Base-by-base conservation (phyloP, 2,888 invertebrate species). In the Sesia bembeciformis region DNA sequence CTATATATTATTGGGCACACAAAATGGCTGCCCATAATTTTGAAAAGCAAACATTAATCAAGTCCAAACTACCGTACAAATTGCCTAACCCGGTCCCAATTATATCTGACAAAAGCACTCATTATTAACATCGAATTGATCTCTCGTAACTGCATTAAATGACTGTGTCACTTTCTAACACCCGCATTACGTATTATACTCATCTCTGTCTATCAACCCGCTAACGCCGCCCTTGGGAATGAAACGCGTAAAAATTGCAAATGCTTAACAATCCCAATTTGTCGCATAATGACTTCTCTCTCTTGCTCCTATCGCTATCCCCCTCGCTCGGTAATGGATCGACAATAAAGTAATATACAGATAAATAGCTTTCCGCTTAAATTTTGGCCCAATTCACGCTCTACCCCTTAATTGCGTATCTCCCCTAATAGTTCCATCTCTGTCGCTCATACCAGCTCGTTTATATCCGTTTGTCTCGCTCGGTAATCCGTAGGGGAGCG, bases 291-390 rank as follows among this genome's bases (percentile, higher is more conserved):
- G 54, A 55, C 63, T 49, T 68, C 66, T 63, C 69, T 41, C 62
- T 61, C 64, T 54, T 60, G 57, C 71, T 56, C 61, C 63, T 71
- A 64, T 57, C 60, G 56, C 73, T 60, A 57, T 84, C 84, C 66
- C 69, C 60, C 60, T 83, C 78, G 61, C 78, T 64, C 85, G 61
- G 70, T 87, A 89, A 89, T 89, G 77, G 86, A 75, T 80, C 82
- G 75, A 84, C 88, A 84, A 88, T 88, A 89, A 88, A 89, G 87
- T 89, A 89, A 89, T 88, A 82, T 79, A 81, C 77, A 76, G 83
- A 88, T 81, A 84, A 84, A 83, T 84, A 80, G 82, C 78, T 82
- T 79, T 84, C 80, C 85, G 81, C 81, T 89, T 85, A 86, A 88
- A 87, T 84, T 88, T 86, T 79, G 81, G 75, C 80, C 81, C 83